Percentiles rank a stretch among this genome's conserved stretches.
These are phyloP conservation scores for Lasioglossum calceatum DNA, from an alignment of 2,888 invertebrate species.

Conservation along the genomic window DNA sequence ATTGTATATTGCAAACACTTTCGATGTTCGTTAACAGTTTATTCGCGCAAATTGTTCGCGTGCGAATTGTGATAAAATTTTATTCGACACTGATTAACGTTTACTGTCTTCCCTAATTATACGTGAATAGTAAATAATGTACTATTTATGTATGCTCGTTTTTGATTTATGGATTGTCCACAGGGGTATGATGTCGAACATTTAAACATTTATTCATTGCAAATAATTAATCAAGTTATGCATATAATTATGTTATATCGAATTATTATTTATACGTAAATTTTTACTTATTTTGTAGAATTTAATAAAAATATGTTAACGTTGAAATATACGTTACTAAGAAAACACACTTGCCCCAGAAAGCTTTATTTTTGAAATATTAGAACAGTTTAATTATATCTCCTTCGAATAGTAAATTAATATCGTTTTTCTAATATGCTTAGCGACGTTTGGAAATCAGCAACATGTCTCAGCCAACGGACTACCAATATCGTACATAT, in stretches of 20 bases:
- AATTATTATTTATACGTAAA: neutral
- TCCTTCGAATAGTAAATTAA: neutral
- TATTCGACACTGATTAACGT: neutral
- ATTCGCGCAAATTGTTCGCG: neutral
- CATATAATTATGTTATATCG: neutral
- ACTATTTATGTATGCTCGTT: neutral
- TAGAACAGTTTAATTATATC: neutral
- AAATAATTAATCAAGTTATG: neutral
- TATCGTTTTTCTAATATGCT: constrained; percentile 22
- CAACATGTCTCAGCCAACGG: constrained; percentile 78
- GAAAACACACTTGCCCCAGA: neutral
- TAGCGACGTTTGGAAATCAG: constrained; percentile 68
- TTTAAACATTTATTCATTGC: neutral
- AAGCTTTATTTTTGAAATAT: neutral
- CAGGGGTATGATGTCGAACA: neutral
- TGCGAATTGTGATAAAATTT: neutral
- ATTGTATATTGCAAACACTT: neutral
- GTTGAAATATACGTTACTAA: neutral
- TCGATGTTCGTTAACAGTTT: neutral
- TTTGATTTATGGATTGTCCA: neutral
- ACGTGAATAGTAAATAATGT: neutral
- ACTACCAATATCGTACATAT: constrained; percentile 76
- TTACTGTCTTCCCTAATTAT: neutral
- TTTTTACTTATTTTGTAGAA: neutral
- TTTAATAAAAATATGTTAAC: neutral